Evolutionary conservation across 2,797 vertebrate genomes (phyloP), one percentile per base, ranked within the genome.

Genomic region (Paguma larvata): DNA sequence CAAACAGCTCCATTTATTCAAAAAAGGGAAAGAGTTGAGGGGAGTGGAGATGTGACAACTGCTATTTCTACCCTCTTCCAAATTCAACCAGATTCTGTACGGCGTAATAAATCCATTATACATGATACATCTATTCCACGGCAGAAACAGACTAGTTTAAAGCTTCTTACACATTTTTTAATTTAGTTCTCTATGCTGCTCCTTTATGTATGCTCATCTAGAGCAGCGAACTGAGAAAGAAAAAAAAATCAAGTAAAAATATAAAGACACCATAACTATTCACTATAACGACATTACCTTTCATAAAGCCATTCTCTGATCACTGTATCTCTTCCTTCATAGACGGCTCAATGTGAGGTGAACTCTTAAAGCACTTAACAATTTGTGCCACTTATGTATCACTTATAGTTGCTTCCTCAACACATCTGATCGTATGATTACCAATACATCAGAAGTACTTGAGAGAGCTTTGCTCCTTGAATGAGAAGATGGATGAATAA

Each of bases 1-100:
- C 84, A 91, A 95, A 95, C 19, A 95, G 53, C 21, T 96, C 27
- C 51, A 65, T 83, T 97, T 95, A 89, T 53, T 91, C 32, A 94
- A 95, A 53, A 94, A 89, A 79, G 11, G 12, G 32, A 27, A n/a
- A 89, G 23, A 56, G 48, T 27, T 84, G 75, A 89, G 41, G 38
- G 38, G 27, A 91, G 32, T 78, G n/a, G 79, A 63, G 32, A 34
- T 82, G 19, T 93, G 70, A 88, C 79, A 38, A 70, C 4, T 89
- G 6, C n/a, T 89, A 70, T 91, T 91, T 96, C 84, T 14, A 72
- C 85, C 77, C 41, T 96, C 32, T 90, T 79, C 44, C n/a, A 96
- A 98, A 94, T 59, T 86, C 87, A 94, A 44, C 41, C 63, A 89
- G 84, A 78, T 89, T 85, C 59, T 73, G 30, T 27, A 70, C 6